phyloP scores from a whole-genome alignment of 2,888 invertebrate genomes.

The Sisyra nigra region DNA sequence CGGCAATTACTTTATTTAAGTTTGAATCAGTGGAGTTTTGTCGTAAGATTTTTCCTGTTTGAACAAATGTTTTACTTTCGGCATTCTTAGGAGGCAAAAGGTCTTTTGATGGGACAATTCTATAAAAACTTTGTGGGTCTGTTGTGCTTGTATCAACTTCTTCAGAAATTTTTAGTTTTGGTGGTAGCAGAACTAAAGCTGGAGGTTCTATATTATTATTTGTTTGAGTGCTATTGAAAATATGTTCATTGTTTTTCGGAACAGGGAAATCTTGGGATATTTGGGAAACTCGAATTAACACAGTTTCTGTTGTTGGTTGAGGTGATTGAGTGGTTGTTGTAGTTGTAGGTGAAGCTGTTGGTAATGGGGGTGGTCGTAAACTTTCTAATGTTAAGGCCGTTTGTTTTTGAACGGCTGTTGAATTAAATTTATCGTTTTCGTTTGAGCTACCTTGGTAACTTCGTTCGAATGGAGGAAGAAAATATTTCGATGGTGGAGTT shows the following conservation, averaged over 20 bases:
- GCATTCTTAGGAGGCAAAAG: conserved; percentile 34
- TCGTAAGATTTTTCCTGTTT: conserved; percentile 9
- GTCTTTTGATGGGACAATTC: conserved; percentile 20
- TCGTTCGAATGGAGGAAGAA: conserved; percentile 9
- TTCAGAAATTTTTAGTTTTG: conserved; percentile 8
- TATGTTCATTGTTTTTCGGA: conserved; percentile 2
- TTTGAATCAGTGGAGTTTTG: not conserved
- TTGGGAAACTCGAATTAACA: conserved; percentile 1
- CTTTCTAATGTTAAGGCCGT: conserved; percentile 1
- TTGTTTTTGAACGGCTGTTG: not conserved
- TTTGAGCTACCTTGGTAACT: not conserved
- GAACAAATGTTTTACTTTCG: not conserved
- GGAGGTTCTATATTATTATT: conserved; percentile 8
- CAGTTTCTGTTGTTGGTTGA: not conserved
- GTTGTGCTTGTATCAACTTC: conserved; percentile 10
- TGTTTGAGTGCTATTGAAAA: not conserved
- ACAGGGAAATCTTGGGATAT: conserved; percentile 8
- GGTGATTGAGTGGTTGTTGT: not conserved
- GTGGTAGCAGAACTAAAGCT: conserved; percentile 11
- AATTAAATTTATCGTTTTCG: not conserved
- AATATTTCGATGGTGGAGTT: conserved; percentile 13
- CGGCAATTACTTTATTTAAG: conserved; percentile 13
- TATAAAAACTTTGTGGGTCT: conserved; percentile 11
- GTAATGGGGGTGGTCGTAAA: not conserved
- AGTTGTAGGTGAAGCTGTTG: not conserved